Evolutionary conservation across 2,113 vertebrate genomes (phyloP).

Genomic region (Scopus umbretta): DNA sequence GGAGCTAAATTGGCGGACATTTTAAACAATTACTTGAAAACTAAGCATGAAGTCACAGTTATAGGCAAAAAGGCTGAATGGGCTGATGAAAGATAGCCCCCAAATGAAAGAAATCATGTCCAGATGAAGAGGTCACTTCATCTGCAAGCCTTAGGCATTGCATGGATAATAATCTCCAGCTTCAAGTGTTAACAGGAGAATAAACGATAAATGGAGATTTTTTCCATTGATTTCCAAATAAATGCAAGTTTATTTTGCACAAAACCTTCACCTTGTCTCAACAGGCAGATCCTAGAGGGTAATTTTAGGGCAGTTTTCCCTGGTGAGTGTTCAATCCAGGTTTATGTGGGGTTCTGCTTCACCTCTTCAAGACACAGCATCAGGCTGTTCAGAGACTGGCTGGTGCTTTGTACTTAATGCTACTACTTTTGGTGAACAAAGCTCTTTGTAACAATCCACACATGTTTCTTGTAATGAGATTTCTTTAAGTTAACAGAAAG

Average conservation of each 20-base stretch:
- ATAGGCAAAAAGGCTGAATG: background rate
- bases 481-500: background rate
- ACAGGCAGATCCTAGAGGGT: background rate
- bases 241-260: background rate
- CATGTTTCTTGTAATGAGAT: background rate
- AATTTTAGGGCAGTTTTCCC: background rate
- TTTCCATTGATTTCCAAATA: background rate
- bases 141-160: background rate
- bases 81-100: background rate
- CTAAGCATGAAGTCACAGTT: background rate
- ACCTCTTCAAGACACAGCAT: background rate
- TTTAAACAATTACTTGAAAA: background rate
- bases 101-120: background rate
- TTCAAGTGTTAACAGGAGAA: background rate
- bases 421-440: background rate
- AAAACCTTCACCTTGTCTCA: background rate
- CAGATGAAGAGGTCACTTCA: background rate
- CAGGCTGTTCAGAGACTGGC: background rate
- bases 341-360: background rate
- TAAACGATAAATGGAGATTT: background rate
- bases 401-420: background rate
- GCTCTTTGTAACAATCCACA: background rate
- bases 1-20: background rate
- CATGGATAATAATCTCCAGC: background rate
- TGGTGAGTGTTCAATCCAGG: background rate